Conservation (phyloP, 2,888 invertebrate genomes). For the Beris morrisii region DNA sequence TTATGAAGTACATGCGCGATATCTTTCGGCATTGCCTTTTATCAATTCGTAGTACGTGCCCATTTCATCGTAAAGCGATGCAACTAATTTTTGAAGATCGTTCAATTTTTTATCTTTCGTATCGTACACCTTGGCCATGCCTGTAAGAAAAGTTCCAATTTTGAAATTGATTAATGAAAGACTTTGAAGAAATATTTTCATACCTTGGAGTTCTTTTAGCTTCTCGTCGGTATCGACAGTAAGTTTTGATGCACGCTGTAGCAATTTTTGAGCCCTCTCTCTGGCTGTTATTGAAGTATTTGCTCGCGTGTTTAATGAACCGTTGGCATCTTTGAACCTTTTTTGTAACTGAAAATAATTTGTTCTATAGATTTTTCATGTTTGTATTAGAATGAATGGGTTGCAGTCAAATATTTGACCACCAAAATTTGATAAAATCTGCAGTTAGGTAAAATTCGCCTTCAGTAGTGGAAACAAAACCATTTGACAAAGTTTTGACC, state of each 20-base stretch:
- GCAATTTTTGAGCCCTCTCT: constrained; percentile 73
- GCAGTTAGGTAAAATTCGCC: no score
- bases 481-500: neutral
- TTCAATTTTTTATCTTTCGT: constrained; percentile 63
- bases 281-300: constrained; percentile 77
- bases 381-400: no score
- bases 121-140: constrained; percentile 64
- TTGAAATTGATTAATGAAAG: constrained; percentile 26
- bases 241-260: constrained; percentile 78
- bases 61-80: constrained; percentile 66
- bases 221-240: constrained; percentile 78
- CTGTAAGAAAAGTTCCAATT: constrained; percentile 46
- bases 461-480: neutral
- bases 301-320: constrained; percentile 71
- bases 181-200: constrained; percentile 20
- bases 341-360: constrained; percentile 59
- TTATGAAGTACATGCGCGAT: constrained; percentile 60
- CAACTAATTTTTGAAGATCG: constrained; percentile 63
- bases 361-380: no score
- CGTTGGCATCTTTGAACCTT: constrained; percentile 73
- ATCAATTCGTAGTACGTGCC: constrained; percentile 63
- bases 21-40: constrained; percentile 63
- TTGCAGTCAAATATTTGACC: no score
- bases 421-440: no score
- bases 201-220: constrained; percentile 68